A percentile compares a stretch with the other conserved stretches of the same genome.
Evolutionary conservation across 2,113 vertebrate species (phyloP).

Genomic region (Dendropsophus ebraccatus): DNA sequence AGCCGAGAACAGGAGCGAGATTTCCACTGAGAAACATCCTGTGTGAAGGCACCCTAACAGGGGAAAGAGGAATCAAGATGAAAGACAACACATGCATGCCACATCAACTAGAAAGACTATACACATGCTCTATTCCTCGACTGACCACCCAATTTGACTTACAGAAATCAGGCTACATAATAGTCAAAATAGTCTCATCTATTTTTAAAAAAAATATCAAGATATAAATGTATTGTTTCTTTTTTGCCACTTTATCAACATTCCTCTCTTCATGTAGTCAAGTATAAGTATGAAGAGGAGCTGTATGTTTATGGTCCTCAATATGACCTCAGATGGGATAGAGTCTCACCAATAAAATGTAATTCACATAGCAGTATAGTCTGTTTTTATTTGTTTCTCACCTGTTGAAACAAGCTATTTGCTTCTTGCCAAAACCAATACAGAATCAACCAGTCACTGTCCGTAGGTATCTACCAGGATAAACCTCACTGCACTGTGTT

Average conservation of each 20-base stretch:
- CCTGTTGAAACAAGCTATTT: constrained; percentile 34
- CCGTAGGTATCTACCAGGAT: constrained; percentile 32
- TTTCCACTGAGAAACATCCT: too few species aligned
- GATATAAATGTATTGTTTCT: neutral
- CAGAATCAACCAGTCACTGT: constrained; percentile 51
- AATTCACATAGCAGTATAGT: constrained; percentile 22
- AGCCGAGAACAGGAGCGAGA: too few species aligned
- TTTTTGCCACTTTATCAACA: neutral
- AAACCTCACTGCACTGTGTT: constrained; percentile 34
- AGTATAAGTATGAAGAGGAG: neutral
- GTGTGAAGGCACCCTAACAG: too few species aligned
- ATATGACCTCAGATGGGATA: constrained; percentile 33
- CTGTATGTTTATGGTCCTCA: constrained; percentile 1
- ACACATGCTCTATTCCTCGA: too few species aligned
- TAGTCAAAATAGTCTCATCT: too few species aligned
- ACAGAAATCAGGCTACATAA: too few species aligned
- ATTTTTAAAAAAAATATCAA: neutral
- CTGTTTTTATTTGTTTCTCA: constrained; percentile 37
- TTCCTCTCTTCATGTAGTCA: neutral
- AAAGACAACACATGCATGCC: too few species aligned
- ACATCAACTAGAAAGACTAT: too few species aligned
- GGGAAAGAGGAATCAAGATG: too few species aligned
- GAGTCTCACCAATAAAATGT: constrained; percentile 9
- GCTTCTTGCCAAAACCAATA: constrained; percentile 36
- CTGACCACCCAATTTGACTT: too few species aligned